Evolutionary conservation across 2,888 invertebrate genomes (phyloP).

Genomic region (Erynnis tages): DNA sequence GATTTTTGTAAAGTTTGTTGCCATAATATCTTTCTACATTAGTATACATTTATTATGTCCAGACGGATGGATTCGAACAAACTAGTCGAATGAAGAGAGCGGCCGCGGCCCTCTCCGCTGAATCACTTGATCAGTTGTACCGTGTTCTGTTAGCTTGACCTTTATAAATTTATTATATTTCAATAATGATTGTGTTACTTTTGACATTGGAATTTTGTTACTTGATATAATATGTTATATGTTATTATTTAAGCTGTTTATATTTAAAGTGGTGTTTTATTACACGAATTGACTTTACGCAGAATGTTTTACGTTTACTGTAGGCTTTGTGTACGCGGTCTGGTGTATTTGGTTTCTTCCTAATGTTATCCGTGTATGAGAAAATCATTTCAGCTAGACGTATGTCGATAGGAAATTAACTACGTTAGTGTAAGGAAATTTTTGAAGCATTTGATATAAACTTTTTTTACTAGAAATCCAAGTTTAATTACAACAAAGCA

Average conservation of each 20-base stretch:
- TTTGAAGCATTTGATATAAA: slow-evolving; percentile 82
- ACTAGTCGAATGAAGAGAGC: slow-evolving; percentile 75
- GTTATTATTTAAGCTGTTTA: slow-evolving; percentile 79
- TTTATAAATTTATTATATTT: slow-evolving; percentile 72
- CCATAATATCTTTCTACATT: slow-evolving; percentile 81
- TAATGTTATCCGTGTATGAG: slow-evolving; percentile 68
- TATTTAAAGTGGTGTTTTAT: slow-evolving; percentile 73
- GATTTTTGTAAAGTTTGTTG: slow-evolving; percentile 81
- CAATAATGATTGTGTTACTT: slow-evolving; percentile 72
- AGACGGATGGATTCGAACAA: slow-evolving; percentile 77
- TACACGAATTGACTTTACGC: slow-evolving; percentile 71
- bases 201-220: slow-evolving; percentile 79
- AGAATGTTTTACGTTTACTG: slow-evolving; percentile 66
- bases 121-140: slow-evolving; percentile 55
- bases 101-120: slow-evolving; percentile 35
- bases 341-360: slow-evolving; percentile 73
- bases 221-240: slow-evolving; percentile 63
- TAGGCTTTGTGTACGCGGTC: slow-evolving; percentile 75
- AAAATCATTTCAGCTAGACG: slow-evolving; percentile 71
- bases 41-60: slow-evolving; percentile 77
- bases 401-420: slow-evolving; percentile 68
- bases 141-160: slow-evolving; percentile 71
- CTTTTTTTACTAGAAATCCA: slow-evolving; percentile 81
- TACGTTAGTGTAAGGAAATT: slow-evolving; percentile 81
- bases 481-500: slow-evolving; percentile 60